phyloP scores from a whole-genome alignment of 2,797 vertebrate genomes.

The Champsocephalus esox region DNA sequence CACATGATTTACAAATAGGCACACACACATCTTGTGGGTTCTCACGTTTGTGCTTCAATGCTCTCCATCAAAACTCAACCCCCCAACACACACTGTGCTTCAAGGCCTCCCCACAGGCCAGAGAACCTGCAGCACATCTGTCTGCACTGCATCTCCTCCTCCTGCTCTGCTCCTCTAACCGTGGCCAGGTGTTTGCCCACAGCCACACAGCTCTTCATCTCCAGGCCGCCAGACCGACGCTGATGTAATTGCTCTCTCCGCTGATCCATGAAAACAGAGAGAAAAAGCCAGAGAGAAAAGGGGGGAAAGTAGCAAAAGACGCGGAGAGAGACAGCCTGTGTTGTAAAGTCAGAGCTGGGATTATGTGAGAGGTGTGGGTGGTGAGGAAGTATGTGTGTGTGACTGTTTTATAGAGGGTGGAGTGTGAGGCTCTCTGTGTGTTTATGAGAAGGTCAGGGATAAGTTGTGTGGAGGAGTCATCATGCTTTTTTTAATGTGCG shows the following conservation, averaged over 20 bases:
- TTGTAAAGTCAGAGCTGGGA: conserved; percentile 52
- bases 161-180: conserved; percentile 68
- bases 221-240: conserved; percentile 76
- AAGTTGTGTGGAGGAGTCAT: conserved; percentile 45
- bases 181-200: conserved; percentile 82
- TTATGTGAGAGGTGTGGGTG: conserved; percentile 58
- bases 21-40: conserved; percentile 58
- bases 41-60: conserved; percentile 66
- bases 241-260: conserved; percentile 83
- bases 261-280: conserved; percentile 82
- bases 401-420: conserved; percentile 68
- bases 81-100: conserved; percentile 34
- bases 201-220: conserved; percentile 78
- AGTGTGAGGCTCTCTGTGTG: conserved; percentile 44
- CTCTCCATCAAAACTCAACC: conserved; percentile 52
- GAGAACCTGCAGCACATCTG: conserved; percentile 79
- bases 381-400: conserved; percentile 34
- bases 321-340: conserved; percentile 29
- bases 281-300: conserved; percentile 51
- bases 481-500: conserved; percentile 11
- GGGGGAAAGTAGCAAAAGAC: conserved; percentile 38
- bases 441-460: conserved; percentile 67
- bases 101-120: conserved; percentile 57
- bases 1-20: conserved; percentile 67
- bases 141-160: conserved; percentile 59